Evolutionary conservation across 92 coral and sea anemone species (phyloP), one percentile per base, ranked within the genome.

Genomic region (Porites evermanni): DNA sequence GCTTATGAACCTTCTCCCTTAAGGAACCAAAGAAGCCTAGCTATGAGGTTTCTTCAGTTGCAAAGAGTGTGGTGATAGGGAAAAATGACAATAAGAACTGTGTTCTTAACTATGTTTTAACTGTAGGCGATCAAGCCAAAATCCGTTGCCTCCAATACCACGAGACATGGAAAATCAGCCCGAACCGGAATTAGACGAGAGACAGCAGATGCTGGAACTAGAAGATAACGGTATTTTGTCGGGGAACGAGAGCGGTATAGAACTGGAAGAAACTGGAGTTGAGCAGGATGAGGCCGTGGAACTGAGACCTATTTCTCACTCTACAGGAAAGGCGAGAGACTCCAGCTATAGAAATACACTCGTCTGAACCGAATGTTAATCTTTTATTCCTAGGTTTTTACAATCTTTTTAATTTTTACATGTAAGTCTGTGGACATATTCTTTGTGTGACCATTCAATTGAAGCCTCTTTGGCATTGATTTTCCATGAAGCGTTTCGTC

Each of bases 181-280:
- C 59, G 79, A 72, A 12, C 70, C 47, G 79, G 86, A 71, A 38
- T 58, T 12, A 11, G 64, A 70, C 29, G 86, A 82, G 18, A 29
- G 78, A n/a, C 70, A 44, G 23, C 67, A 70, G 47, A 72, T 61
- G 70, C 61, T 71, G 24, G 79, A 50, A 23, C 44, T 21, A 29
- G 70, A 61, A 64, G 70, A 70, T 79, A 72, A 24, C 65, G 86
- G 86, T 0, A 82, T 61, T 51, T 10, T 70, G 47, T 82, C 72
- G 1, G 79, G 51, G 14, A 72, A 72, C 21, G 86, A 72, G 63
- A 82, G 86, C 19, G 86, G 86, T 11, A 82, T 82, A 56, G 79
- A 72, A 18, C 13, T 82, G 78, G 77, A 69, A 53, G 86, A 82
- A 17, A 56, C 24, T 44, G 21, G 7, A 1, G 21, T 47, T 21